Percentiles rank a stretch among this genome's conserved stretches.
These are phyloP conservation scores for Cecidostiba fungosa DNA, from an alignment of 2,888 invertebrate genomes.

Conservation along the genomic window DNA sequence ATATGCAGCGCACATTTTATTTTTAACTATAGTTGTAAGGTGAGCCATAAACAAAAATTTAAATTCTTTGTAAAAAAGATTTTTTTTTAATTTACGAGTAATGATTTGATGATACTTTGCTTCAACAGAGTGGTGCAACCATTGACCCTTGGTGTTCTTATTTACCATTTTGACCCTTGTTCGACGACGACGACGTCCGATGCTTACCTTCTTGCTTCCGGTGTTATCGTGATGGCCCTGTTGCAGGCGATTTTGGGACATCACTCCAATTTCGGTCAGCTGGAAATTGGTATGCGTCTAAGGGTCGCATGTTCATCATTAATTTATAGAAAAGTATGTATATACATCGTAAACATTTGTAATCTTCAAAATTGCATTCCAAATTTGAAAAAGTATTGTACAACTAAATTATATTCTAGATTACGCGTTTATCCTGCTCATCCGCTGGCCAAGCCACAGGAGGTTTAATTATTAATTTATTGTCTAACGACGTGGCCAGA, in stretches of 20 bases:
- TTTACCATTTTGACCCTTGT: slow-evolving; percentile 84
- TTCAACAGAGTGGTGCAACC: slow-evolving; percentile 84
- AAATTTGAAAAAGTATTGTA: background rate
- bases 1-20: slow-evolving; percentile 83
- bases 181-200: slow-evolving; percentile 81
- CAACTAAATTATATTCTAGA: slow-evolving; percentile 70
- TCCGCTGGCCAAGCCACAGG: slow-evolving; percentile 72
- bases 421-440: slow-evolving; percentile 79
- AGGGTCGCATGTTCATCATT: slow-evolving; percentile 90
- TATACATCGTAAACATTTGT: slow-evolving; percentile 23
- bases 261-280: slow-evolving; percentile 82
- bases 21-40: slow-evolving; percentile 84
- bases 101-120: background rate
- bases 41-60: slow-evolving; percentile 58
- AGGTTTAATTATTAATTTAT: slow-evolving; percentile 91
- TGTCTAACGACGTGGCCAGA: slow-evolving; percentile 92
- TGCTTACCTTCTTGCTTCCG: slow-evolving; percentile 86
- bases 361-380: background rate
- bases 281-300: slow-evolving; percentile 88
- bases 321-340: slow-evolving; percentile 89
- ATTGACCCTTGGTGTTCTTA: slow-evolving; percentile 83
- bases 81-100: background rate
- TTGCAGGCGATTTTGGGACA: slow-evolving; percentile 85
- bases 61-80: background rate
- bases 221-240: slow-evolving; percentile 83